Percentiles rank a stretch among this genome's conserved stretches.
Evolutionary conservation across 2,888 invertebrate genomes (phyloP).

Genomic region (Perizoma flavofasciatum): DNA sequence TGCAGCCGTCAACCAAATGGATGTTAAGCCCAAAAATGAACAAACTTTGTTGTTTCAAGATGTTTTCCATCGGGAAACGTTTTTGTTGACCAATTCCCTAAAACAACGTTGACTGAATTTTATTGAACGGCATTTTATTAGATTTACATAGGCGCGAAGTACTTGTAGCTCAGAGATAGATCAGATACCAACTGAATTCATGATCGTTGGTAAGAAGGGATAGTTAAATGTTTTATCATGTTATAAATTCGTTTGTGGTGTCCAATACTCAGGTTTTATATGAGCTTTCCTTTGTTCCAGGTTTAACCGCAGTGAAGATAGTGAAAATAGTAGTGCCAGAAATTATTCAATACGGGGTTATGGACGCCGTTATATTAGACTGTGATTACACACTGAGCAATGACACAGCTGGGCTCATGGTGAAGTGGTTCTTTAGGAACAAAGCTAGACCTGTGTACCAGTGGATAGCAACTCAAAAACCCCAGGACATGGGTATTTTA

Average conservation of each 20-base stretch:
- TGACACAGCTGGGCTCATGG: constrained; percentile 86
- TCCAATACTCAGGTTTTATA: constrained; percentile 2
- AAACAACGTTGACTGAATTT: constrained; percentile 32
- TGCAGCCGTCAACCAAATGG: constrained; percentile 54
- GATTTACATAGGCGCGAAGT: constrained; percentile 24
- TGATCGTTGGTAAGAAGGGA: too few relatives aligned
- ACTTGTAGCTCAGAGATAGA: background rate
- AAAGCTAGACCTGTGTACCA: constrained; percentile 88
- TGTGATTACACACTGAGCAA: constrained; percentile 88
- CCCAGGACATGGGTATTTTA: constrained; percentile 85
- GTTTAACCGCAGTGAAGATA: constrained; percentile 83
- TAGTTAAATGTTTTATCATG: too few relatives aligned
- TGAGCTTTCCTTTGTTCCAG: constrained; percentile 73
- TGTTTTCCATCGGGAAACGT: constrained; percentile 34
- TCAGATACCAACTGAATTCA: too few relatives aligned
- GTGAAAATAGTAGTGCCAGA: constrained; percentile 85
- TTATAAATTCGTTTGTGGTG: too few relatives aligned
- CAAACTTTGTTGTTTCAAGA: constrained; percentile 39
- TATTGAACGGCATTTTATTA: constrained; percentile 22
- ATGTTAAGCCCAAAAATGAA: constrained; percentile 41
- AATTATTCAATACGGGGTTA: constrained; percentile 85
- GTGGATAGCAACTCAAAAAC: constrained; percentile 88
- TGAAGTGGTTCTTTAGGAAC: constrained; percentile 91
- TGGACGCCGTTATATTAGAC: constrained; percentile 86
- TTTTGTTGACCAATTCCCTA: constrained; percentile 37